Percentiles rank a stretch among this genome's conserved stretches.
Conservation (phyloP, 2,888 invertebrate genomes). For the Scotopteryx bipunctaria region DNA sequence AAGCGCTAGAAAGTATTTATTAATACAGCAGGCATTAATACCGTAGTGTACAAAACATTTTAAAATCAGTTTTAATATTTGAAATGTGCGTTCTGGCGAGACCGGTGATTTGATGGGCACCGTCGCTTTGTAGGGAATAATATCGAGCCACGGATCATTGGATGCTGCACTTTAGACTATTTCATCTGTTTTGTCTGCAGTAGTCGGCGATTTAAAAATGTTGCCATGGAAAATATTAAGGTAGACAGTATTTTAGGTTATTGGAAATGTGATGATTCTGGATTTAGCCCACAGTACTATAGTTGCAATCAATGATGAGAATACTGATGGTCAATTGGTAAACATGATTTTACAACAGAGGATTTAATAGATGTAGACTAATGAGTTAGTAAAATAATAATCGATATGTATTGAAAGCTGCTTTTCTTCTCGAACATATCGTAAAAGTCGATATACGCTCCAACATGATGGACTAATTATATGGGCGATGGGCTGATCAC, state of each 20-base stretch:
- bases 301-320: not conserved
- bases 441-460: too few relatives aligned
- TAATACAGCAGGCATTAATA: slow-evolving; percentile 7
- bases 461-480: too few relatives aligned
- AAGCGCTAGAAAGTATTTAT: not conserved
- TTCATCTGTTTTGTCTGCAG: slow-evolving; percentile 59
- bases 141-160: slow-evolving; percentile 66
- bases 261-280: not conserved
- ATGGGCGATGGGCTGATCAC: too few relatives aligned
- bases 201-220: slow-evolving; percentile 50
- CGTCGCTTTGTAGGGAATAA: slow-evolving; percentile 61
- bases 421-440: too few relatives aligned
- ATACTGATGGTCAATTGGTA: too few relatives aligned
- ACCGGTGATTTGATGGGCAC: slow-evolving; percentile 67
- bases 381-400: too few relatives aligned
- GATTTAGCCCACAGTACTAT: not conserved
- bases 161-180: slow-evolving; percentile 63
- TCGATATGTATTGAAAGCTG: too few relatives aligned
- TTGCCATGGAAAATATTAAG: slow-evolving; percentile 15
- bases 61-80: slow-evolving; percentile 55
- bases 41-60: slow-evolving; percentile 22
- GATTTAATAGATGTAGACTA: too few relatives aligned
- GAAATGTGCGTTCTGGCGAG: slow-evolving; percentile 47
- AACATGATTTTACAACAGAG: too few relatives aligned
- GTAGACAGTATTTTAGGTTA: not conserved